A percentile compares a stretch with the other conserved stretches of the same genome.
phyloP scores from a whole-genome alignment of 1,140 invertebrate genomes.

The Antheraea mylitta region DNA sequence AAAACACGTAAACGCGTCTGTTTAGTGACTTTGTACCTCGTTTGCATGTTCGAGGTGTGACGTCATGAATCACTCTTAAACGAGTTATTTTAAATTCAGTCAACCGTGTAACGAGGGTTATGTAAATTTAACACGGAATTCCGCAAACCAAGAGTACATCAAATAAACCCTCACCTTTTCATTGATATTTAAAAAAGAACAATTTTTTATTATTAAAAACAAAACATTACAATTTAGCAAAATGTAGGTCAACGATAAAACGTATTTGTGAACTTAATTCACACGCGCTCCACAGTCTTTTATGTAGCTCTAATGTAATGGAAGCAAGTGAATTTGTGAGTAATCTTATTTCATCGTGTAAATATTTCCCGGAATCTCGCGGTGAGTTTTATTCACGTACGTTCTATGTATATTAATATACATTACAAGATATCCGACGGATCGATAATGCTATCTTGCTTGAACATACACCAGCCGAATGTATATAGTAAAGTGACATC shows the following conservation, averaged over 20 bases:
- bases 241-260: conserved; percentile 10
- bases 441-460: neutral
- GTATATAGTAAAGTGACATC: conserved; percentile 12
- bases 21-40: too few relatives aligned
- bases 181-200: neutral
- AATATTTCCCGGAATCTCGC: conserved; percentile 13
- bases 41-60: neutral
- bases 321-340: conserved; percentile 24
- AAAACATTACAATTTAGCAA: neutral
- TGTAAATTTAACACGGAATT: neutral
- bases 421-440: conserved; percentile 1
- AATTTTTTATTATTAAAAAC: neutral
- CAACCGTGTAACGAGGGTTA: neutral
- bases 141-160: neutral
- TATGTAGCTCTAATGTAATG: conserved; percentile 23
- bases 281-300: conserved; percentile 14
- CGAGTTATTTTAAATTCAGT: neutral
- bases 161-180: neutral
- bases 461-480: neutral
- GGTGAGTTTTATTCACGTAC: neutral
- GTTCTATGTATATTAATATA: neutral
- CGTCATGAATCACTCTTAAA: neutral
- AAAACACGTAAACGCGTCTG: neutral
- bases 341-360: conserved; percentile 21
- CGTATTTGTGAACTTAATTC: conserved; percentile 18